A percentile compares a stretch with the other conserved stretches of the same genome.
Conservation (phyloP, 2,113 vertebrate genomes). For the Tiliqua scincoides region DNA sequence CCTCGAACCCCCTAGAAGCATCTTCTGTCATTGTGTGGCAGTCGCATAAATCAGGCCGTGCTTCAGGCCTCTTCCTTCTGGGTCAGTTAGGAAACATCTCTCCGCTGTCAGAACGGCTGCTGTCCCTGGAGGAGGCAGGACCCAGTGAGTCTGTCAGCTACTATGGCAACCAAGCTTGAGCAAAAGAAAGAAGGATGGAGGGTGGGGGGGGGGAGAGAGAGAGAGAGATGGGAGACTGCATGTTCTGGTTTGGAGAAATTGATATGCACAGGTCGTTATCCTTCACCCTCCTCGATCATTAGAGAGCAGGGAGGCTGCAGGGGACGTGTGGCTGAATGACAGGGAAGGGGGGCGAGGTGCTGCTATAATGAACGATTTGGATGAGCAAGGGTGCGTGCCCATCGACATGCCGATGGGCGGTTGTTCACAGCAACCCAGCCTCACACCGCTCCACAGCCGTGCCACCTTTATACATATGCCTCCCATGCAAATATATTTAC, state of each 20-base stretch:
- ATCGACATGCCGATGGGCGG: neutral
- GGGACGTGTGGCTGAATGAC: neutral
- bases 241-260: constrained; percentile 21
- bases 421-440: neutral
- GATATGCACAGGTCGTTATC: constrained; percentile 20
- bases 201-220: neutral
- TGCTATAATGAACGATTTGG: neutral
- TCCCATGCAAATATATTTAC: constrained; percentile 25
- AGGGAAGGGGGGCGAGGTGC: neutral
- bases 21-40: neutral
- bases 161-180: constrained; percentile 60
- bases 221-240: neutral
- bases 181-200: constrained; percentile 31
- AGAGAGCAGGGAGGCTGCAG: neutral
- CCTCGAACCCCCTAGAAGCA: neutral
- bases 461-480: neutral
- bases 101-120: constrained; percentile 20
- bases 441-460: neutral
- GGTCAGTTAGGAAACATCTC: neutral
- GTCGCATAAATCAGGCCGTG: neutral
- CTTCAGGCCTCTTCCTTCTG: constrained; percentile 10
- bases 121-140: constrained; percentile 27
- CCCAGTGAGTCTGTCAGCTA: constrained; percentile 47
- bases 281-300: constrained; percentile 16
- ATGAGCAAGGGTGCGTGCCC: neutral